phyloP scores from a whole-genome alignment of 2,113 vertebrate species.

The Cygnus atratus region DNA sequence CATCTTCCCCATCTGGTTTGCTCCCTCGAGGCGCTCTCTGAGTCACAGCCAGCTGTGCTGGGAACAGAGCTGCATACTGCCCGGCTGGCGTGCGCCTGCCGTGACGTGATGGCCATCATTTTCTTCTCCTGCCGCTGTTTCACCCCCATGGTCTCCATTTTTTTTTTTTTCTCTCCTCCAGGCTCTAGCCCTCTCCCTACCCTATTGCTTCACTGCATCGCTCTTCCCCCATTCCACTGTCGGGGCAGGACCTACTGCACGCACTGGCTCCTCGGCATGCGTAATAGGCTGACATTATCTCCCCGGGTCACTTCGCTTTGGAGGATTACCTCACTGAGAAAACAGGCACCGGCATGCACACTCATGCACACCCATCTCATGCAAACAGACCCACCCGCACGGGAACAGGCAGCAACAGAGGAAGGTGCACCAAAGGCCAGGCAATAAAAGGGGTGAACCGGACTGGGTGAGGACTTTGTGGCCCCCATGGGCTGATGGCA shows the following conservation, averaged over 20 bases:
- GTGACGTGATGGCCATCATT: not conserved
- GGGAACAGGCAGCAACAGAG: not conserved
- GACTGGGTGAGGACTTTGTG: not conserved
- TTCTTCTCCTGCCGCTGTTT: not conserved
- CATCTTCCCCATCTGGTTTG: conserved; percentile 18
- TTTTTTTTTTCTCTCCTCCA: not conserved
- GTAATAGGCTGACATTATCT: not conserved
- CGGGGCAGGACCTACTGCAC: not conserved
- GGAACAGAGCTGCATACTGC: conserved; percentile 7
- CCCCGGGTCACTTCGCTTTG: not conserved
- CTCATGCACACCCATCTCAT: not conserved
- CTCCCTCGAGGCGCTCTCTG: not conserved
- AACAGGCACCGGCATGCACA: not conserved
- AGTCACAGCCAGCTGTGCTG: not conserved
- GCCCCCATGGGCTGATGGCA: not conserved
- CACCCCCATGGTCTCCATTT: not conserved
- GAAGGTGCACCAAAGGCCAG: not conserved
- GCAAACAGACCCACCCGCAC: not conserved
- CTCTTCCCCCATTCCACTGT: not conserved
- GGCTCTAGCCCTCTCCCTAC: not conserved
- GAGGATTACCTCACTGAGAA: not conserved
- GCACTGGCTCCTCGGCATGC: not conserved
- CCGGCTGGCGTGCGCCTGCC: not conserved
- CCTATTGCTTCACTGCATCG: not conserved
- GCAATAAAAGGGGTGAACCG: not conserved